These are phyloP conservation scores for Pseudorhombus dupliciocellatus DNA, from an alignment of 2,113 vertebrate species.

Conservation along the genomic window DNA sequence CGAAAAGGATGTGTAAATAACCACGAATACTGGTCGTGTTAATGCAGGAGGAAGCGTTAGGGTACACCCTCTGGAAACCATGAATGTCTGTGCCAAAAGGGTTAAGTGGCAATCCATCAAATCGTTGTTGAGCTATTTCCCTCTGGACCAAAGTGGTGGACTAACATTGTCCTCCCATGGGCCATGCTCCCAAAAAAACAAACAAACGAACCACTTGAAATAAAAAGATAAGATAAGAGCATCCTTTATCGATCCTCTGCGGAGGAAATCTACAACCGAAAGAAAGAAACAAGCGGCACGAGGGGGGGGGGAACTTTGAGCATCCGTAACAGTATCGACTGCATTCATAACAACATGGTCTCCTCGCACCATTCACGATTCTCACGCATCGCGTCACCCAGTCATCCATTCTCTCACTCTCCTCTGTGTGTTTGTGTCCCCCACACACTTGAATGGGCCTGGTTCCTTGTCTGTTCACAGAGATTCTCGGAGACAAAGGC, in stretches of 20 bases:
- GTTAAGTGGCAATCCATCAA: too few relatives aligned
- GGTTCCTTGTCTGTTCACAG: constrained; percentile 28
- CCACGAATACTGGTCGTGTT: too few relatives aligned
- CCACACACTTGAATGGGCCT: constrained; percentile 48
- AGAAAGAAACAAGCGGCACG: too few relatives aligned
- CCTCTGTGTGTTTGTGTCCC: constrained; percentile 59
- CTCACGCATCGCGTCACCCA: constrained; percentile 53
- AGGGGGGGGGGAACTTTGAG: constrained; percentile 16
- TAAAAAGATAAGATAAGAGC: too few relatives aligned
- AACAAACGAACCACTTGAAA: too few relatives aligned
- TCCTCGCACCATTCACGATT: constrained; percentile 58
- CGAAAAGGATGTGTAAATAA: not conserved
- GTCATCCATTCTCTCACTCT: constrained; percentile 58
- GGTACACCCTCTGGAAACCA: too few relatives aligned
- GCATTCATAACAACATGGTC: constrained; percentile 60
- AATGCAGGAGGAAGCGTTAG: too few relatives aligned
- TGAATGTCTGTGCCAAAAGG: too few relatives aligned
- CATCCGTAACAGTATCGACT: constrained; percentile 47
- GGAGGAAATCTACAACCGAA: too few relatives aligned
- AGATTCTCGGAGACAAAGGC: constrained; percentile 20
- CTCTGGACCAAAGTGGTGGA: not conserved
- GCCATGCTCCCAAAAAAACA: not conserved
- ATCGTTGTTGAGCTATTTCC: not conserved
- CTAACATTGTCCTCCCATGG: not conserved
- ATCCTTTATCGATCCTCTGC: too few relatives aligned